Conservation (phyloP, 2,797 vertebrate species). For the Loriculus beryllinus region DNA sequence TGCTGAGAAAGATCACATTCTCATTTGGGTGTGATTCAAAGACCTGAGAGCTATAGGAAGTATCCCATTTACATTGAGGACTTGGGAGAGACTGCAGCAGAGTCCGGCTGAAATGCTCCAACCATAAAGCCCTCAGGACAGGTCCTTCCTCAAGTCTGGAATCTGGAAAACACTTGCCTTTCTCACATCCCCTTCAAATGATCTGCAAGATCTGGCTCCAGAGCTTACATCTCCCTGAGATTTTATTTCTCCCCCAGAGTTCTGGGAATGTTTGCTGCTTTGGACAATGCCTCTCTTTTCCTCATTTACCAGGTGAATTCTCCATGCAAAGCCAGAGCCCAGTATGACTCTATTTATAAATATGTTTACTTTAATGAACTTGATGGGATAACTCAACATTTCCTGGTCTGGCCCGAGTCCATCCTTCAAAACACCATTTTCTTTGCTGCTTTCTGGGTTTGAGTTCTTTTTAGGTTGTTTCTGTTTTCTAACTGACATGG, state of each 20-base stretch:
- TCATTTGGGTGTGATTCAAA: background rate
- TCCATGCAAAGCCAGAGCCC: background rate
- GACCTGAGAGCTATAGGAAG: background rate
- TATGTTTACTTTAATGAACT: constrained; percentile 31
- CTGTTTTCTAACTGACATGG: background rate
- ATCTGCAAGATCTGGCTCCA: constrained; percentile 44
- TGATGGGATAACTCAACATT: constrained; percentile 35
- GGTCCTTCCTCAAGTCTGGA: constrained; percentile 1
- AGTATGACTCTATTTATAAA: background rate
- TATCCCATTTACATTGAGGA: background rate
- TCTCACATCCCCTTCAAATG: constrained; percentile 11
- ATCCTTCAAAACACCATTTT: constrained; percentile 57
- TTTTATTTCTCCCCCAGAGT: constrained; percentile 40
- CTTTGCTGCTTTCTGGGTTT: background rate
- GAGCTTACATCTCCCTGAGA: background rate
- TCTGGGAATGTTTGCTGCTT: constrained; percentile 27
- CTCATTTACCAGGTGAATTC: background rate
- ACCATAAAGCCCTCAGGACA: background rate
- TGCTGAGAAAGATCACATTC: background rate
- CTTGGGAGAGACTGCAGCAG: background rate
- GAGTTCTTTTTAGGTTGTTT: background rate
- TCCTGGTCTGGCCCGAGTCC: constrained; percentile 31
- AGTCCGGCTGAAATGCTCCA: background rate
- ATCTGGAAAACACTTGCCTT: constrained; percentile 26
- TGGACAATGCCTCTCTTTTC: background rate